A percentile compares a stretch with the other conserved stretches of the same genome.
phyloP scores from a whole-genome alignment of 2,113 vertebrate genomes.

The Tauraco erythrolophus region DNA sequence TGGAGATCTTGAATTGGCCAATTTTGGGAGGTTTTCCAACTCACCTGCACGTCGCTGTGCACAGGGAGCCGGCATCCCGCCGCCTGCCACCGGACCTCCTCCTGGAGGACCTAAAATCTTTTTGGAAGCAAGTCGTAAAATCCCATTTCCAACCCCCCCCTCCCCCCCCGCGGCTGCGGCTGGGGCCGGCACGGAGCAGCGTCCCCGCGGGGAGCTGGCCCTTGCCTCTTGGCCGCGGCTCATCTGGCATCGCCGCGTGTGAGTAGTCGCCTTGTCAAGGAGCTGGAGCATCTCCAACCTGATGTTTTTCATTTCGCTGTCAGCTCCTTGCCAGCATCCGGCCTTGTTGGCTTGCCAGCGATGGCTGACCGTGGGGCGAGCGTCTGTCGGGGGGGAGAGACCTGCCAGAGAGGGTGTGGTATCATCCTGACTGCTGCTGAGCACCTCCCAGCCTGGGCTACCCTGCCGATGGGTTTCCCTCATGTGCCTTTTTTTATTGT shows the following conservation, averaged over 20 bases:
- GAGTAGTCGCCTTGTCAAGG: slow-evolving; percentile 30
- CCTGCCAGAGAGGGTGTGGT: background rate
- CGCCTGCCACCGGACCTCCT: background rate
- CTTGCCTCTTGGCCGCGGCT: background rate
- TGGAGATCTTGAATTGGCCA: background rate
- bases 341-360: background rate
- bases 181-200: background rate
- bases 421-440: background rate
- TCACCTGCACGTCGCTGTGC: fast-evolving
- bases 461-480: background rate
- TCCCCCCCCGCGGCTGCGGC: background rate
- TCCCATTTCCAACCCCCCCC: background rate
- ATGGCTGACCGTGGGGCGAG: background rate
- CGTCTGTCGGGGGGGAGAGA: background rate
- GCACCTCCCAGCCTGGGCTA: background rate
- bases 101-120: background rate
- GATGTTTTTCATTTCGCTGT: slow-evolving; percentile 10
- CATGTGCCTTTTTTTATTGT: fast-evolving
- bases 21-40: background rate
- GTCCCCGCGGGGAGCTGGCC: background rate
- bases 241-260: background rate
- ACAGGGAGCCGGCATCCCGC: background rate
- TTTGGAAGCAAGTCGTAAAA: background rate
- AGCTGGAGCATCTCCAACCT: slow-evolving; percentile 24
- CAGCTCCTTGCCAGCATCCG: slow-evolving; percentile 24